Evolutionary conservation across 1,140 invertebrate species (phyloP), one percentile per base, ranked within the genome.

Genomic region (Brachionus rotundiformis): DNA sequence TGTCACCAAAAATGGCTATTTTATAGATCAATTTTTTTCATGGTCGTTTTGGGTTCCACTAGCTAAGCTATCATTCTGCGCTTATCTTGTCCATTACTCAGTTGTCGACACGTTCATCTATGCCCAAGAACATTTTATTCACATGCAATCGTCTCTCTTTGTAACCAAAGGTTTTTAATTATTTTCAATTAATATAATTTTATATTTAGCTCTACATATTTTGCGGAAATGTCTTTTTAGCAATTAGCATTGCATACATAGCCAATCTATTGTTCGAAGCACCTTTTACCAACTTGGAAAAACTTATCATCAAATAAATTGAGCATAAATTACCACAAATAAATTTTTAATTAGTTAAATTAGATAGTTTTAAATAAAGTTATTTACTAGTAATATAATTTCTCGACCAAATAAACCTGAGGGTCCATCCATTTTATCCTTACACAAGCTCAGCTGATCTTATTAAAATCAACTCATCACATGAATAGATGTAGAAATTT

Each of bases 61-160:
- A n/a, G 93, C 93, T 83, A 90, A 94, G 65, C 90, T 97, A 41
- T 94, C 94, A 0, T 96, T 95, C 87, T 93, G 93, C 85, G 92
- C 93, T 8, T 97, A 96, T 86, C 90, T 96, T 27, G 91, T 96
- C 10, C 94, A 96, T 88, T 85, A 49, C 11, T 61, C 63, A 68
- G 7, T 68, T n/a, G 27, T 68, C 5, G 63, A 68, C n/a, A 33
- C 27, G n/a, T 68, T 68, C n/a, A 33, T 68, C 4, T 68, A 68
- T 68, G 63, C 63, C 7, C 63, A 68, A 68, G 63, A 68, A 16
- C 63, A 68, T 33, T 68, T 68, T 8, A 33, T 68, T n/a, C 31
- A 68, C 29, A 68, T 68, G 29, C 63, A 68, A 33, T 19, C 29
- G 10, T 68, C 63, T 33, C 13, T 36, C n/a, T 68, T 33, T 68